These are phyloP conservation scores for Agrochola circellaris DNA, from an alignment of 2,888 invertebrate species.

Conservation along the genomic window DNA sequence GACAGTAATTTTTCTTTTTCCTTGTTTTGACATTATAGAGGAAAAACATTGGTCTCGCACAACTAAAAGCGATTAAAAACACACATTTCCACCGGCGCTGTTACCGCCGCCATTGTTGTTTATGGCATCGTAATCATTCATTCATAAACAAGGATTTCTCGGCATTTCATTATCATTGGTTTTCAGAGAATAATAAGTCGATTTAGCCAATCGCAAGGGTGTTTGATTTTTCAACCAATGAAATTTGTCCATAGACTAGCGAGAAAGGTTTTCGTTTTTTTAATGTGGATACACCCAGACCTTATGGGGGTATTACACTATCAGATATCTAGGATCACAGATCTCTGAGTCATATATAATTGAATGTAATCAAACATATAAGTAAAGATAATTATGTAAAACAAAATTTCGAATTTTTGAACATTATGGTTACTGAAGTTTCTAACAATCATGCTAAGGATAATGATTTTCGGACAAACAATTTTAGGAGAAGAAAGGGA, in stretches of 20 bases:
- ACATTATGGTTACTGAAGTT: no score
- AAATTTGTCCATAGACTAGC: neutral
- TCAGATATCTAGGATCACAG: no score
- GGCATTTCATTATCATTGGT: neutral
- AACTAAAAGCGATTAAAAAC: constrained; percentile 72
- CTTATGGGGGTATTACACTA: no score
- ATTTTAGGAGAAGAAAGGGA: no score
- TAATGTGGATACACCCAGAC: no score
- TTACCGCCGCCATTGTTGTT: constrained; percentile 74
- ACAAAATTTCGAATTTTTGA: no score
- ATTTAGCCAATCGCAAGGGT: neutral
- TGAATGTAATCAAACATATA: no score
- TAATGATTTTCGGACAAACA: no score
- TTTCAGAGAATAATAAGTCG: accelerated
- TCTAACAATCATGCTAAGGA: no score
- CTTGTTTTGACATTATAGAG: constrained; percentile 91
- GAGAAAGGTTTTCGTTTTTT: neutral
- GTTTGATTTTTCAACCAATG: neutral
- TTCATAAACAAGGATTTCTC: constrained; percentile 19
- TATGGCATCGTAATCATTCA: constrained; percentile 23
- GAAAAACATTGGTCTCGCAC: constrained; percentile 87
- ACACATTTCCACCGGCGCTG: constrained; percentile 70
- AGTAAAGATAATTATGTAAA: no score
- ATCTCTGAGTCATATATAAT: no score
- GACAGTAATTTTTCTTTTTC: constrained; percentile 94